phyloP scores from a whole-genome alignment of 2,797 vertebrate genomes.

The Sorex maritimensis region DNA sequence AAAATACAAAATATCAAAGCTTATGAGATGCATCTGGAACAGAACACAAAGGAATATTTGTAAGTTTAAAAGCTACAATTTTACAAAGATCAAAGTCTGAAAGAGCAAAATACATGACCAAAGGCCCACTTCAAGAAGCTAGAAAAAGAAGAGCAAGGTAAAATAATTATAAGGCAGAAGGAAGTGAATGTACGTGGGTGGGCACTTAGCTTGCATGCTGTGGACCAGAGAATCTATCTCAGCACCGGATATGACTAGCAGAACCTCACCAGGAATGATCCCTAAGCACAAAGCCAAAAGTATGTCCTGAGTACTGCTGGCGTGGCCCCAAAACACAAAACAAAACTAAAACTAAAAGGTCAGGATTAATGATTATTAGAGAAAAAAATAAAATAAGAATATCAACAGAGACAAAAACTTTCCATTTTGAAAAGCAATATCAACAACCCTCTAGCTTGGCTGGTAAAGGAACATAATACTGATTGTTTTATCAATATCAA shows the following conservation, averaged over 20 bases:
- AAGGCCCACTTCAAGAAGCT: slow-evolving; percentile 35
- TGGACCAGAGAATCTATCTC: no score
- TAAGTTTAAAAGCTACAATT: slow-evolving; percentile 1
- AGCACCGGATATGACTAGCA: no score
- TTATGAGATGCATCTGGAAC: background rate
- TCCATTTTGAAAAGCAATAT: background rate
- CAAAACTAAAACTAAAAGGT: slow-evolving; percentile 5
- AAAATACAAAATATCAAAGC: slow-evolving; percentile 30
- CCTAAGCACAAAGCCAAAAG: background rate
- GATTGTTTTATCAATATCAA: background rate
- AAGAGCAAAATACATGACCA: background rate
- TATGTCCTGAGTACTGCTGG: no score
- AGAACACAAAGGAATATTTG: background rate
- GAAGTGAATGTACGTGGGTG: no score
- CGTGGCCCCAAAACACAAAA: background rate
- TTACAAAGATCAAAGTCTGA: slow-evolving; percentile 1
- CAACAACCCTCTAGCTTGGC: background rate
- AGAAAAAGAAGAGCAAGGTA: slow-evolving; percentile 53
- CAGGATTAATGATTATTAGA: background rate
- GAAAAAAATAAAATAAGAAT: slow-evolving; percentile 50
- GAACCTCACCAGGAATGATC: no score
- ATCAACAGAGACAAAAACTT: slow-evolving; percentile 10
- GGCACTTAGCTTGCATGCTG: no score
- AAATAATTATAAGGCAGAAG: no score
- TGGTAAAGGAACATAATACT: no score